Conservation (phyloP, 2,888 invertebrate species). For the Automeris io region DNA sequence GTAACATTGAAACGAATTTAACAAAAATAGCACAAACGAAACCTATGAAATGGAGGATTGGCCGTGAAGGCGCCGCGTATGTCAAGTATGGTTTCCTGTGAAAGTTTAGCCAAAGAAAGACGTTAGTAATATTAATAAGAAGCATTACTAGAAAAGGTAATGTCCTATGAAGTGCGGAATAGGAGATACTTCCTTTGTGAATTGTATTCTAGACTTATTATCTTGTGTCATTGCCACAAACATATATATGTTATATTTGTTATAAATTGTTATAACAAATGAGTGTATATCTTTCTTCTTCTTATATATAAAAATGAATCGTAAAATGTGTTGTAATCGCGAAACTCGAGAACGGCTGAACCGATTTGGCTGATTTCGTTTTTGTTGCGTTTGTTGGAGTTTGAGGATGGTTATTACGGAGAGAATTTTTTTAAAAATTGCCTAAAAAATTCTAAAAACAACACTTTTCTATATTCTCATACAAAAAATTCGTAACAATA, state of each 20-base stretch:
- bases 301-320: background rate
- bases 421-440: too few species aligned
- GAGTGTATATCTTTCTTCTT: background rate
- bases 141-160: background rate
- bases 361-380: too few species aligned
- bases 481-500: too few species aligned
- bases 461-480: too few species aligned
- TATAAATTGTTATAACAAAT: background rate
- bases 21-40: too few species aligned
- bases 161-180: background rate
- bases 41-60: background rate
- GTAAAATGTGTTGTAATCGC: too few species aligned
- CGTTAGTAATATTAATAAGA: background rate
- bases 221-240: background rate
- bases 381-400: too few species aligned
- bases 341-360: too few species aligned
- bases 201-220: background rate
- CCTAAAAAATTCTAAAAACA: too few species aligned
- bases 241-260: background rate
- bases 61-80: background rate
- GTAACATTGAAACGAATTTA: too few species aligned
- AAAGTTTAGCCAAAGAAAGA: background rate
- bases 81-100: background rate
- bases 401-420: too few species aligned
- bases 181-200: background rate